Percentiles rank a stretch among this genome's conserved stretches.
These are phyloP conservation scores for Fopius arisanus DNA, from an alignment of 1,140 invertebrate genomes.

Conservation along the genomic window DNA sequence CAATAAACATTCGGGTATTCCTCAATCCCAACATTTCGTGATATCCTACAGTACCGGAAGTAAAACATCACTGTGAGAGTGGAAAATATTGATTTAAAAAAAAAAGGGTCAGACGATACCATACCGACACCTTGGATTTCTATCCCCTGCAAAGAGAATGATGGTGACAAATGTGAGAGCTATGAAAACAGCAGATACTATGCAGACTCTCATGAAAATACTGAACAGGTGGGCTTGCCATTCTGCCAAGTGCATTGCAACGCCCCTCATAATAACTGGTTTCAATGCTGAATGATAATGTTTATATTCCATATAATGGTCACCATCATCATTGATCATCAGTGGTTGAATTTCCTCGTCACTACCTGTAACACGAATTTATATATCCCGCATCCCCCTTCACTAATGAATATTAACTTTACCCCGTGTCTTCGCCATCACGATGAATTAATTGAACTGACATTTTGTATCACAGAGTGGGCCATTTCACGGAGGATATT, in stretches of 20 bases:
- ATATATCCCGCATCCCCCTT: neutral
- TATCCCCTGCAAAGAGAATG: neutral
- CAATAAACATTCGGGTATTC: slow-evolving; percentile 46
- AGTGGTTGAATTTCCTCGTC: slow-evolving; percentile 5
- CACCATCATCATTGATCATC: neutral
- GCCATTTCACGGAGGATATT: neutral
- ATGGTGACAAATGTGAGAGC: slow-evolving; percentile 27
- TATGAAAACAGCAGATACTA: slow-evolving; percentile 28
- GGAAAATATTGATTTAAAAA: neutral
- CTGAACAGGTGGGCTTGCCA: slow-evolving; percentile 45
- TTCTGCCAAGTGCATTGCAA: slow-evolving; percentile 38
- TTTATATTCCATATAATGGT: neutral
- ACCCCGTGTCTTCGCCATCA: slow-evolving; percentile 37
- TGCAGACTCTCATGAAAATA: slow-evolving; percentile 37
- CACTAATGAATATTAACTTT: slow-evolving; percentile 25
- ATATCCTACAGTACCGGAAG: neutral
- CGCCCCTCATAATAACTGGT: slow-evolving; percentile 39
- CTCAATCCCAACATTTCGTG: slow-evolving; percentile 16
- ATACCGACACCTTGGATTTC: slow-evolving; percentile 2
- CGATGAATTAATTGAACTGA: slow-evolving; percentile 23
- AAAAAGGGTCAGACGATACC: neutral
- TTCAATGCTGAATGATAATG: slow-evolving; percentile 13
- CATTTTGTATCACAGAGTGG: neutral
- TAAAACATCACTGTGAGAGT: neutral
- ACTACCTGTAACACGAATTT: neutral